A percentile compares a stretch with the other conserved stretches of the same genome.
These are phyloP conservation scores for Anolis apletophallus DNA, from an alignment of 2,797 vertebrate species.

Conservation along the genomic window DNA sequence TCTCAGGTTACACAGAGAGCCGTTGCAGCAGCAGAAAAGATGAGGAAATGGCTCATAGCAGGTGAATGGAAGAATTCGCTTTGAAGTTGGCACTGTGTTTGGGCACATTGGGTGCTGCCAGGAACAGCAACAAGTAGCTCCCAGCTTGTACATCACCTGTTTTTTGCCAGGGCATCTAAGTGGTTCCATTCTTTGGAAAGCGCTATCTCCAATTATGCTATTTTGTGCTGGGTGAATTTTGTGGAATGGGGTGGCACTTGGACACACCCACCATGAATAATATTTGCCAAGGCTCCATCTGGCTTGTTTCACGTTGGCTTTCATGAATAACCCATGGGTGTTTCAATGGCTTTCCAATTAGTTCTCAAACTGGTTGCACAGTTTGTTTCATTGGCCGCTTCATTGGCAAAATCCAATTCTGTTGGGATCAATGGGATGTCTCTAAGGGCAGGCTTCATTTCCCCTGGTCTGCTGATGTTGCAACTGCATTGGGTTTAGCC, in stretches of 20 bases:
- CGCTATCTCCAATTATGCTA: neutral
- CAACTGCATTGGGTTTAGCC: no score
- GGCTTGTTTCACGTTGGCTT: neutral
- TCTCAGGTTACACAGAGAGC: neutral
- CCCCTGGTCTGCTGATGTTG: no score
- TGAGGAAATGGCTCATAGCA: neutral
- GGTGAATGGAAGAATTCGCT: neutral
- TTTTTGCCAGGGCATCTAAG: no score
- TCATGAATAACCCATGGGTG: constrained; percentile 20
- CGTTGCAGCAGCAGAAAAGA: no score
- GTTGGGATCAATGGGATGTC: no score
- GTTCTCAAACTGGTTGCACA: neutral
- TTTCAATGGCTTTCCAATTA: constrained; percentile 28
- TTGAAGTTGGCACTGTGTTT: neutral
- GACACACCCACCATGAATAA: neutral
- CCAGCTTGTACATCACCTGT: neutral
- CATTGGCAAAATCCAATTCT: neutral
- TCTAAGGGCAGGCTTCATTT: no score
- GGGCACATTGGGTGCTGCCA: neutral
- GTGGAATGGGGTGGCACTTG: neutral
- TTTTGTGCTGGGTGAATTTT: neutral
- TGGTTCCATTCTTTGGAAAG: neutral
- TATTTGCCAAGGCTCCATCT: neutral
- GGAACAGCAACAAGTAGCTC: neutral
- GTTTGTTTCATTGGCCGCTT: neutral